Conservation (phyloP, 2,797 vertebrate genomes). For the Halcyon smyrnensis region DNA sequence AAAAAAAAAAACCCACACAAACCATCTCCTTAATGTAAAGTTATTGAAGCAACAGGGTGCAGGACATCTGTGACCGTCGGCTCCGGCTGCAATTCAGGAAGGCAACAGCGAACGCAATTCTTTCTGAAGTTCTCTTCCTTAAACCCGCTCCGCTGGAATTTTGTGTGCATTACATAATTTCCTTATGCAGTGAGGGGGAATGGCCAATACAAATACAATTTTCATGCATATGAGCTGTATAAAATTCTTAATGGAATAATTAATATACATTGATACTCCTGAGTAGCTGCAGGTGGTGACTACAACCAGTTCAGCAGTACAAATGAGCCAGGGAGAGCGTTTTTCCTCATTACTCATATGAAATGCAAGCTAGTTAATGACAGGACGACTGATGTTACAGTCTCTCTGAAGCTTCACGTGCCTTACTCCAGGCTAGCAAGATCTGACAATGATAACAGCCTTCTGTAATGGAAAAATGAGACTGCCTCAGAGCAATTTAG, state of each 20-base stretch:
- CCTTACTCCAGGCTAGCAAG: not conserved
- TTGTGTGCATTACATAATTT: not conserved
- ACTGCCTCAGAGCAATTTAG: not conserved
- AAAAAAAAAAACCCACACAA: not conserved
- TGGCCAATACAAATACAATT: not conserved
- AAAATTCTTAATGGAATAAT: not conserved
- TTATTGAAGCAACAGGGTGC: not conserved
- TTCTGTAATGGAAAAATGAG: not conserved
- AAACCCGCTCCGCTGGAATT: not conserved
- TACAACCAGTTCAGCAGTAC: not conserved
- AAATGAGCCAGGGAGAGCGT: fast-evolving
- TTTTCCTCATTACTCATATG: not conserved
- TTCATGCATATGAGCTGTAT: fast-evolving
- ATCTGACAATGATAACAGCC: not conserved
- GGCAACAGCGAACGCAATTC: not conserved
- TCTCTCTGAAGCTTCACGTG: not conserved
- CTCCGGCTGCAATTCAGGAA: not conserved
- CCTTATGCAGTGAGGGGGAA: not conserved
- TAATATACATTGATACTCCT: not conserved
- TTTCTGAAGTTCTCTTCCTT: not conserved
- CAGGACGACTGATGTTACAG: not conserved
- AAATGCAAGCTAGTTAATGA: not conserved
- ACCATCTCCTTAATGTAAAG: not conserved
- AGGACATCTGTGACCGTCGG: not conserved
- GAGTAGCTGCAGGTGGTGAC: not conserved